phyloP scores from a whole-genome alignment of 2,797 vertebrate genomes.

The Eupleurogrammus muticus region DNA sequence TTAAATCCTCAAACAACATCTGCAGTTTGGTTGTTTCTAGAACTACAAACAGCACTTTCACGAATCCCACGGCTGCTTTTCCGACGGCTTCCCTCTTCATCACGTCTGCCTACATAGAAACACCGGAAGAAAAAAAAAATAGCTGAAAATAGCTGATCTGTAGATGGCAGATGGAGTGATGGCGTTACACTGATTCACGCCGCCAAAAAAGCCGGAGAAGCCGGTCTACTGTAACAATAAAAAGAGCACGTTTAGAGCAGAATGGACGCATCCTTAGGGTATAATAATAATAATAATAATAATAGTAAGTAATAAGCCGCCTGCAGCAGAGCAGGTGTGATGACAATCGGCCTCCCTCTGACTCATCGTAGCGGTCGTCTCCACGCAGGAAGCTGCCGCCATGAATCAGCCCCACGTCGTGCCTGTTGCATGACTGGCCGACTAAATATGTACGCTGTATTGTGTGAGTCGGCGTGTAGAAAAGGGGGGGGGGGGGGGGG shows the following conservation, averaged over 20 bases:
- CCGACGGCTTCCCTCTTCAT: slow-evolving; percentile 45
- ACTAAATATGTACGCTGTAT: slow-evolving; percentile 27
- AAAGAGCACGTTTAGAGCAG: background rate
- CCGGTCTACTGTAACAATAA: slow-evolving; percentile 13
- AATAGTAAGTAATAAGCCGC: background rate
- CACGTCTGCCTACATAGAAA: slow-evolving; percentile 36
- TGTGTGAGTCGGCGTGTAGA: slow-evolving; percentile 23
- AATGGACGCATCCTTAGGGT: background rate
- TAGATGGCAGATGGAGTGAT: slow-evolving; percentile 53
- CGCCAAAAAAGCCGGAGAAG: slow-evolving; percentile 47
- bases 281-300: background rate
- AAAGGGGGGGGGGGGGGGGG: too few species aligned
- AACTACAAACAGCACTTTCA: slow-evolving; percentile 44
- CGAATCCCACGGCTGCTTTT: slow-evolving; percentile 58
- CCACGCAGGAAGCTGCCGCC: slow-evolving; percentile 12
- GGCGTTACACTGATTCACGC: slow-evolving; percentile 37
- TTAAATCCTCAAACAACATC: slow-evolving; percentile 65
- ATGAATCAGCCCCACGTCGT: slow-evolving; percentile 38
- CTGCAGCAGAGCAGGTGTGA: slow-evolving; percentile 37
- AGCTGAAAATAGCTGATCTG: slow-evolving; percentile 57
- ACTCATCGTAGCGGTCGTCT: slow-evolving; percentile 41
- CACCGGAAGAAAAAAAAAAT: slow-evolving; percentile 29
- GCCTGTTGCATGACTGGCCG: slow-evolving; percentile 41
- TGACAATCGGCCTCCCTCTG: slow-evolving; percentile 2
- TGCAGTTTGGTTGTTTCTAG: slow-evolving; percentile 46